A percentile compares a stretch with the other conserved stretches of the same genome.
Conservation (phyloP, 2,113 vertebrate genomes). For the Vulpes vulpes region DNA sequence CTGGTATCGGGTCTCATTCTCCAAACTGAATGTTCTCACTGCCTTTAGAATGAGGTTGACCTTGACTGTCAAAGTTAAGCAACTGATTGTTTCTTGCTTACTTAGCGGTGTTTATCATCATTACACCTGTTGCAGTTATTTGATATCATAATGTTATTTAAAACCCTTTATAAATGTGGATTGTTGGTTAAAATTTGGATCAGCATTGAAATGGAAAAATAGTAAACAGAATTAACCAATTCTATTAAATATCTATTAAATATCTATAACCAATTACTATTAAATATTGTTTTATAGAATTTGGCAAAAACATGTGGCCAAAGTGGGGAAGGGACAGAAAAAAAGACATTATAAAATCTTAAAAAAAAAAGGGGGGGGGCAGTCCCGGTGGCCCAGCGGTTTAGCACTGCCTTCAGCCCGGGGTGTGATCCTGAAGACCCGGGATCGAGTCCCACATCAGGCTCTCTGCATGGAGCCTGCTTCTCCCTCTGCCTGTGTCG, state of each 20-base stretch:
- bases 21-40: background rate
- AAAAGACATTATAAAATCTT: background rate
- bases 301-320: conserved; percentile 30
- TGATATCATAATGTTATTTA: conserved; percentile 43
- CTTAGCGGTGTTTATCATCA: conserved; percentile 30
- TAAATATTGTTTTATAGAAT: conserved; percentile 53
- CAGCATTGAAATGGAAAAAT: conserved; percentile 63
- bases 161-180: conserved; percentile 34
- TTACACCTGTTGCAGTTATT: conserved; percentile 25
- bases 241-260: conserved; percentile 1
- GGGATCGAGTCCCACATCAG: too few species aligned
- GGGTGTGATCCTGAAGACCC: too few species aligned
- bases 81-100: conserved; percentile 11
- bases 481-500: too few species aligned
- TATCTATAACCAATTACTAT: background rate
- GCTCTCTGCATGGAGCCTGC: too few species aligned
- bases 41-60: conserved; percentile 51
- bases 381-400: too few species aligned
- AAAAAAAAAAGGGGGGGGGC: too few species aligned
- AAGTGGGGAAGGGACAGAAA: background rate
- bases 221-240: conserved; percentile 31
- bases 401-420: too few species aligned
- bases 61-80: conserved; percentile 49
- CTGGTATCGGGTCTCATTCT: background rate
- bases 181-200: conserved; percentile 67